Percentiles rank a stretch among this genome's conserved stretches.
These are phyloP conservation scores for Conus ventricosus DNA, from an alignment of 1,140 invertebrate genomes.

Conservation along the genomic window DNA sequence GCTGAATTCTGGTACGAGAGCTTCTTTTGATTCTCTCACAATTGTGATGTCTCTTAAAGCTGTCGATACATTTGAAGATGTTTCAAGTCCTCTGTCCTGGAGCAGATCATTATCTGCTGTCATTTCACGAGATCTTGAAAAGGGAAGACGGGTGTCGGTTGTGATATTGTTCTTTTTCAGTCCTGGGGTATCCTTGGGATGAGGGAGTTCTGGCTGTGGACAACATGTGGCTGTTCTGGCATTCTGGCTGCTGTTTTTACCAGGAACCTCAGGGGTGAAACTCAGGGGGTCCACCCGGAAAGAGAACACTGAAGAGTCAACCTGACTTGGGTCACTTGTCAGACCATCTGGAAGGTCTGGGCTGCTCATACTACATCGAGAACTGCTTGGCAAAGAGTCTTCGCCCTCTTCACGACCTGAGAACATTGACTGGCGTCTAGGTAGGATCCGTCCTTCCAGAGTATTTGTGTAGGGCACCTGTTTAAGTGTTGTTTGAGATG, in stretches of 20 bases:
- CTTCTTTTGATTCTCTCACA: background rate
- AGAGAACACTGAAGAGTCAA: background rate
- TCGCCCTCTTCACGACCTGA: background rate
- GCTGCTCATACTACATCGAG: background rate
- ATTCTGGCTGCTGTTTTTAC: background rate
- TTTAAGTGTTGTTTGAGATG: background rate
- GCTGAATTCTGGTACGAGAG: conserved; percentile 9
- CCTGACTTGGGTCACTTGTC: background rate
- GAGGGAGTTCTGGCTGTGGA: background rate
- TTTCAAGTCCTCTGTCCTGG: background rate
- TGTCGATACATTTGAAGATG: background rate
- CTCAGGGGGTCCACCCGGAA: background rate
- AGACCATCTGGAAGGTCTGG: background rate
- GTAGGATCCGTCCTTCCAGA: background rate
- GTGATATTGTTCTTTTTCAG: background rate
- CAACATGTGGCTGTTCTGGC: background rate
- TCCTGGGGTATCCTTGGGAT: background rate
- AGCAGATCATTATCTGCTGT: background rate
- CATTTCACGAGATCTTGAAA: background rate
- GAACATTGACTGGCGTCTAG: background rate
- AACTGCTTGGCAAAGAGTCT: background rate
- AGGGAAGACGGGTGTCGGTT: background rate
- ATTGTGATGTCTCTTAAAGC: background rate
- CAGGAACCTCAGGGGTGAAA: background rate
- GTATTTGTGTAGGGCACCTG: background rate